Conservation (phyloP, 2,888 invertebrate genomes). For the Caenorhabditis virilis region DNA sequence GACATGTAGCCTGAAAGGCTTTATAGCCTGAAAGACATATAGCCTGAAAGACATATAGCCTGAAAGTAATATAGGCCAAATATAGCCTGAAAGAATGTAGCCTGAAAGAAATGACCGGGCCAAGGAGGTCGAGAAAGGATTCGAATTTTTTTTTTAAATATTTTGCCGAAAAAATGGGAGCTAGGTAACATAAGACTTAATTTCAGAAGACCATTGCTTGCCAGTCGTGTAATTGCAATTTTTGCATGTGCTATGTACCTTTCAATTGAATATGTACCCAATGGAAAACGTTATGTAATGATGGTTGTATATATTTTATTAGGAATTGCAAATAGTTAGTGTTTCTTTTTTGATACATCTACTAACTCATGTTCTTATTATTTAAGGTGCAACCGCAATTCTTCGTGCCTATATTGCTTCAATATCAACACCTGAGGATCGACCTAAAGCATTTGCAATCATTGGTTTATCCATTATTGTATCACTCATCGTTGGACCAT, state of each 20-base stretch:
- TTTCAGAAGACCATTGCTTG: slow-evolving; percentile 33
- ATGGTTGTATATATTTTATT: slow-evolving; percentile 13
- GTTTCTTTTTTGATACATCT: too few species aligned
- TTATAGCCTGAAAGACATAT: too few species aligned
- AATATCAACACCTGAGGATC: slow-evolving; percentile 23
- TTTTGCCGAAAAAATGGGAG: too few species aligned
- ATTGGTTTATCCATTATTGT: slow-evolving; percentile 31
- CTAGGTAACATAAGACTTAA: not conserved
- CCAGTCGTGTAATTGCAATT: slow-evolving; percentile 18
- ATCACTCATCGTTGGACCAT: slow-evolving; percentile 28
- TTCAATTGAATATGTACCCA: slow-evolving; percentile 20
- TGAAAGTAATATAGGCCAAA: too few species aligned
- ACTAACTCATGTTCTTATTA: too few species aligned
- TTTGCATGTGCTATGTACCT: slow-evolving; percentile 20
- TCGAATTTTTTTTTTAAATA: too few species aligned
- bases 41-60: too few species aligned
- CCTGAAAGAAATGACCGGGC: not conserved
- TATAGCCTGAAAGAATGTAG: not conserved
- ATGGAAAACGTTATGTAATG: slow-evolving; percentile 18
- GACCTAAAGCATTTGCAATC: slow-evolving; percentile 23
- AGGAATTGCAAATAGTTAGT: slow-evolving; percentile 24
- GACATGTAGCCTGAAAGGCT: too few species aligned
- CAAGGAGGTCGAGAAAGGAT: too few species aligned
- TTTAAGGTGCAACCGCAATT: slow-evolving; percentile 19
- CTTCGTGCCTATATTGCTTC: slow-evolving; percentile 32